Conservation (phyloP, 2,113 vertebrate species). For the Ifrita kowaldi region DNA sequence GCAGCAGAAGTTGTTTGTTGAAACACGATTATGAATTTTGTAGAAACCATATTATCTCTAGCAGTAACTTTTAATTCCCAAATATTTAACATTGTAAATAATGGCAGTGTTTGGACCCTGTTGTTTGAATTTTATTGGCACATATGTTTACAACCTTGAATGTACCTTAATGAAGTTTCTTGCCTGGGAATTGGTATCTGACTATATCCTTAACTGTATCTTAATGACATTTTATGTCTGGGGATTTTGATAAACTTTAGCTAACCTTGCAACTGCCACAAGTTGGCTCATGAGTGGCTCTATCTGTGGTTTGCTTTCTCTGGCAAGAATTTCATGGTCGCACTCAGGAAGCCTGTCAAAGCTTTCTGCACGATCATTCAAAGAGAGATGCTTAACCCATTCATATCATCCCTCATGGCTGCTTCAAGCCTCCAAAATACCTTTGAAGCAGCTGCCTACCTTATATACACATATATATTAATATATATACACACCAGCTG, state of each 20-base stretch:
- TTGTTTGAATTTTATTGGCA: conserved; percentile 21
- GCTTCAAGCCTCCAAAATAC: background rate
- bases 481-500: background rate
- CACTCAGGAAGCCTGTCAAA: background rate
- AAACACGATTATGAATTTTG: background rate
- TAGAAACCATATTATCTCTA: background rate
- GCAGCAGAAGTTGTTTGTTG: background rate
- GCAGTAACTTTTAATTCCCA: background rate
- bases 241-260: conserved; percentile 49
- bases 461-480: background rate
- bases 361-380: background rate
- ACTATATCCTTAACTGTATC: conserved; percentile 22
- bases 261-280: conserved; percentile 25
- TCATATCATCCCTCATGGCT: background rate
- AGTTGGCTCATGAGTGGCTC: background rate
- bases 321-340: background rate
- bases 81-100: conserved; percentile 1
- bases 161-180: conserved; percentile 33
- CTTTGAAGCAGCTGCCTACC: background rate
- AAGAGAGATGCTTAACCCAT: background rate
- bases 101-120: background rate
- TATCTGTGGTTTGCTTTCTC: background rate
- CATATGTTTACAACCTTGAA: conserved; percentile 11
- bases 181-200: conserved; percentile 48
- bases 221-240: conserved; percentile 48